These are phyloP conservation scores for Bathynomus jamesi DNA, from an alignment of 1,140 invertebrate genomes.

Conservation along the genomic window DNA sequence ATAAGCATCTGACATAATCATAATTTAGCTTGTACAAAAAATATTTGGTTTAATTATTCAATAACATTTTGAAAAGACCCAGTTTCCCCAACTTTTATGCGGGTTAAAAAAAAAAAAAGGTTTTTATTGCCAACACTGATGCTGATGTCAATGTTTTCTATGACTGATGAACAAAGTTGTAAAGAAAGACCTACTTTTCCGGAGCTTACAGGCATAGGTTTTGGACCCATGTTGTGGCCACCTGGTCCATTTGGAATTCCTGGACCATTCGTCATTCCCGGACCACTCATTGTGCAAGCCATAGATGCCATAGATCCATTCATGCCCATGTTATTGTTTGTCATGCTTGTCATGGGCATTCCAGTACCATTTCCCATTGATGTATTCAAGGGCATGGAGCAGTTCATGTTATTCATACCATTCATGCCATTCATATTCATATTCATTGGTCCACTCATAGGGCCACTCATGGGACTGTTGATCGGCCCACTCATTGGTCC, in stretches of 20 bases:
- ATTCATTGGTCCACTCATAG: conserved; percentile 36
- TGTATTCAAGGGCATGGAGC: conserved; percentile 7
- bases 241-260: conserved; percentile 37
- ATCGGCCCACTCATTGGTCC: conserved; percentile 30
- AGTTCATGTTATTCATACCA: conserved; percentile 16
- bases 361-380: conserved; percentile 37
- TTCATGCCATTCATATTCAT: conserved; percentile 35
- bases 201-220: conserved; percentile 78
- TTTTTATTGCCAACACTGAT: no score
- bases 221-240: conserved; percentile 44
- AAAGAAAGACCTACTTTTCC: conserved; percentile 59
- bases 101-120: no score
- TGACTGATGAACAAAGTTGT: no score
- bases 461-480: conserved; percentile 33
- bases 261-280: conserved; percentile 43
- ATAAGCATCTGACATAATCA: no score
- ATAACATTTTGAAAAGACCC: no score
- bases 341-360: conserved; percentile 39
- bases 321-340: conserved; percentile 15
- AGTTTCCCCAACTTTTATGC: no score
- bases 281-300: conserved; percentile 43
- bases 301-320: conserved; percentile 34
- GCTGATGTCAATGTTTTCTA: no score
- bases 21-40: no score
- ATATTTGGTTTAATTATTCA: no score